phyloP scores from a whole-genome alignment of 2,888 invertebrate species.

The Gasteruption jaculator region DNA sequence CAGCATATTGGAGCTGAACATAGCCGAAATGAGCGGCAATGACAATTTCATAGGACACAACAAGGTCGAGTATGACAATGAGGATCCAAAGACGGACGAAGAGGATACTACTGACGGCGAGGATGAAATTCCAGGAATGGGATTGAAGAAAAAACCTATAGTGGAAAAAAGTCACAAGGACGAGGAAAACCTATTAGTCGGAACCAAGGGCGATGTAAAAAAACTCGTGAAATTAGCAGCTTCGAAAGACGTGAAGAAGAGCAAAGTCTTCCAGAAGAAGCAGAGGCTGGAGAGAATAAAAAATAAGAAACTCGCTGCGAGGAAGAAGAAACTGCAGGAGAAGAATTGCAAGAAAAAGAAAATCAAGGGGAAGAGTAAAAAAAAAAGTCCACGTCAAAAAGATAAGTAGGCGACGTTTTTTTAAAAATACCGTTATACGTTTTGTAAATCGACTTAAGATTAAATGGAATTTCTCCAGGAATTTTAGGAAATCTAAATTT shows the following conservation, averaged over 20 bases:
- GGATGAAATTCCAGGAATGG: slow-evolving; percentile 54
- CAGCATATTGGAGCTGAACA: slow-evolving; percentile 71
- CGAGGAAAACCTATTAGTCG: slow-evolving; percentile 28
- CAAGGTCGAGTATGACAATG: slow-evolving; percentile 49
- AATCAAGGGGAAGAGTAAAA: neutral
- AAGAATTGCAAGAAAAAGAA: neutral
- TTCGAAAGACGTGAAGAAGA: slow-evolving; percentile 69
- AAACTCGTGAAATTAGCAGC: slow-evolving; percentile 68
- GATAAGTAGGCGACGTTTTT: slow-evolving; percentile 11
- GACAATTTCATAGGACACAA: slow-evolving; percentile 73
- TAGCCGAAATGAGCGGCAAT: slow-evolving; percentile 66
- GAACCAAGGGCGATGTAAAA: slow-evolving; percentile 66
- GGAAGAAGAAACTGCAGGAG: slow-evolving; percentile 47
- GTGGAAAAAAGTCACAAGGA: slow-evolving; percentile 28
- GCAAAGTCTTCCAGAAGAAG: slow-evolving; percentile 73
- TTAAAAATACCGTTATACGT: slow-evolving; percentile 10
- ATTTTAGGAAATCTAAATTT: slow-evolving; percentile 9
- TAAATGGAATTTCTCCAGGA: neutral
- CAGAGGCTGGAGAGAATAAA: slow-evolving; percentile 66
- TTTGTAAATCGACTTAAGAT: slow-evolving; percentile 10
- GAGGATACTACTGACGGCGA: slow-evolving; percentile 41
- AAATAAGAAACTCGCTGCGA: slow-evolving; percentile 58
- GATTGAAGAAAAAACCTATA: slow-evolving; percentile 39
- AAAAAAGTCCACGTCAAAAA: no score
- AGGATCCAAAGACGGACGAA: slow-evolving; percentile 35